phyloP scores from a whole-genome alignment of 1,140 invertebrate species.

The Euborellia annulipes region DNA sequence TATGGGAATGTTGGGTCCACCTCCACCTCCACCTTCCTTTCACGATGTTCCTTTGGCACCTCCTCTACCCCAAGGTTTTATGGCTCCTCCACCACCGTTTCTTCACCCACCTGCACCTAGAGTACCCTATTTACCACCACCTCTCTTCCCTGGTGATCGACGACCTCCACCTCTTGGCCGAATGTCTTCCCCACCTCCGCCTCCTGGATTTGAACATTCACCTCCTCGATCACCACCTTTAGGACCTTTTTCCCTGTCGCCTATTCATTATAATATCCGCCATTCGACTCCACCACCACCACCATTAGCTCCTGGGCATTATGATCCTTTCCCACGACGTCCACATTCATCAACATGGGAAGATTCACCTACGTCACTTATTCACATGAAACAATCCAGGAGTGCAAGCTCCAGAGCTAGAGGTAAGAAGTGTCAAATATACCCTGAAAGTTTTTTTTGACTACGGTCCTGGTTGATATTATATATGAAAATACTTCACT shows the following conservation, averaged over 20 bases:
- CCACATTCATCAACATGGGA: too few species aligned
- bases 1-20: too few species aligned
- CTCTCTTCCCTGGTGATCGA: slow-evolving; percentile 35
- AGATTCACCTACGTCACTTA: too few species aligned
- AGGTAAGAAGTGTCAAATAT: too few species aligned
- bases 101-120: slow-evolving; percentile 18
- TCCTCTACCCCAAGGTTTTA: slow-evolving; percentile 15
- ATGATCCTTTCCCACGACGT: too few species aligned
- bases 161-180: slow-evolving; percentile 43
- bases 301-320: too few species aligned
- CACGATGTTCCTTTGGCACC: slow-evolving; percentile 1
- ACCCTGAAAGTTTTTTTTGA: too few species aligned
- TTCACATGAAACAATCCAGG: not conserved
- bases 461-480: too few species aligned
- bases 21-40: slow-evolving; percentile 21
- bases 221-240: slow-evolving; percentile 10
- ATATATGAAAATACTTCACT: too few species aligned
- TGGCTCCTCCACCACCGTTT: slow-evolving; percentile 21
- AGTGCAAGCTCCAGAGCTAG: not conserved
- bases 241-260: not conserved
- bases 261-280: not conserved
- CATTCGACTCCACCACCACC: too few species aligned
- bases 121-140: slow-evolving; percentile 24
- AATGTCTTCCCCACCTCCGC: slow-evolving; percentile 39
- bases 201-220: slow-evolving; percentile 11